Conservation (phyloP, 2,797 vertebrate genomes). For the Antennarius maculatus region DNA sequence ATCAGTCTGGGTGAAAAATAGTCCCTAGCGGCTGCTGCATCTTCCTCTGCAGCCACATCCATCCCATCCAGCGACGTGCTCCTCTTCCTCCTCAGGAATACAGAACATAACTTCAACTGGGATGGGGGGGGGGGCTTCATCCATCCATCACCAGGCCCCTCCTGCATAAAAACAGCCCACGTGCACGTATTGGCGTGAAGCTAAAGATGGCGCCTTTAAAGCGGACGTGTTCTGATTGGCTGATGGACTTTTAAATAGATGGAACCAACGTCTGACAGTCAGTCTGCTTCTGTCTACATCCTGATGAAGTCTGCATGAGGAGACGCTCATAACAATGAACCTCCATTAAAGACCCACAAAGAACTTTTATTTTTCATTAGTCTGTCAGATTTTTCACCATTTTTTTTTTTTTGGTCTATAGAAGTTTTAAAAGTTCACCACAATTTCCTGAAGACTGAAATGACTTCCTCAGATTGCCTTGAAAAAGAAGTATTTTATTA, state of each 20-base stretch:
- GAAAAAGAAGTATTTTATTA: no score
- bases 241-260: constrained; percentile 44
- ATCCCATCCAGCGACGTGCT: constrained; percentile 55
- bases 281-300: constrained; percentile 48
- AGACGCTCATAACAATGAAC: not conserved
- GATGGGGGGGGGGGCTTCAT: no score
- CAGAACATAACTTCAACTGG: constrained; percentile 61
- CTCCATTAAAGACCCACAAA: not conserved
- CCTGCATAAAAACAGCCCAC: constrained; percentile 35
- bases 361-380: not conserved
- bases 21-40: constrained; percentile 38
- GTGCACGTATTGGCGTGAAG: constrained; percentile 40
- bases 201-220: constrained; percentile 50
- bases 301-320: constrained; percentile 17
- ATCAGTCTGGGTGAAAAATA: constrained; percentile 65
- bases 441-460: not conserved
- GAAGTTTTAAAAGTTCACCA: not conserved
- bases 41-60: constrained; percentile 54
- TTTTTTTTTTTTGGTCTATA: not conserved
- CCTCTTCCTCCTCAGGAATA: constrained; percentile 61
- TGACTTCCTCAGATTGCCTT: constrained; percentile 3
- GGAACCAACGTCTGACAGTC: constrained; percentile 38
- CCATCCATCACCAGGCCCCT: constrained; percentile 55
- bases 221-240: constrained; percentile 47
- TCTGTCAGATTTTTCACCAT: not conserved